Evolutionary conservation across 2,113 vertebrate species (phyloP), one percentile per base, ranked within the genome.

Genomic region (Nematolebias whitei): DNA sequence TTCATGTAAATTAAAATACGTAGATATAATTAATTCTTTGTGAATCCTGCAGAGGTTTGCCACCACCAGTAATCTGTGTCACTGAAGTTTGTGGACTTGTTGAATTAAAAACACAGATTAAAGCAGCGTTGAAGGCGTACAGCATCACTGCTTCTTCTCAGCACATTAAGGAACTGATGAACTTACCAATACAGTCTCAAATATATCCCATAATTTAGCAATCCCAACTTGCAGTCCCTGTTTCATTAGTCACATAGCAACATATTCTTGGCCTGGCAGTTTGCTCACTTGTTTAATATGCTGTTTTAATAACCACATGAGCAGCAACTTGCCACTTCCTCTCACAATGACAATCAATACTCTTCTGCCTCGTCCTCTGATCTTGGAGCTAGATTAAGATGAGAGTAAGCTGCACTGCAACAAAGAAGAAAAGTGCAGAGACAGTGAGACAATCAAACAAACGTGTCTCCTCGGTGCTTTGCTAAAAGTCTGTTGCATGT

Each of bases 211-310:
- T 57, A 23, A 13, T 73, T 72, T 54, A 64, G 23, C 58, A 70
- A 41, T 78, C 68, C 18, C 58, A 65, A 48, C 54, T 71, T 62
- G 18, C 47, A 56, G 40, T 66, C 47, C 53, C 51, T 13, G 10
- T 22, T 50, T 35, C 75, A 72, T 22, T 50, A 47, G 49, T 54
- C 43, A 44, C 12, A 23, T 24, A 23, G 62, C 67, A 7, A 4
- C 56, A 74, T 38, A 68, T 72, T 43, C 57, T 50, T 32, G 26
- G 49, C 56, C 50, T 50, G 23, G 29, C 50, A 40, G 68, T 70
- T 71, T 45, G 41, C 62, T 69, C 71, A 11, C 57, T 29, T 54
- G 62, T 80, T 76, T 79, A 71, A 83, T 77, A 63, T 74, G 56
- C 32, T 1, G 60, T 55, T 77, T 65, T 39, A 73, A 54, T 81